These are phyloP conservation scores for Rhea pennata DNA, from an alignment of 2,113 vertebrate genomes.

Conservation along the genomic window DNA sequence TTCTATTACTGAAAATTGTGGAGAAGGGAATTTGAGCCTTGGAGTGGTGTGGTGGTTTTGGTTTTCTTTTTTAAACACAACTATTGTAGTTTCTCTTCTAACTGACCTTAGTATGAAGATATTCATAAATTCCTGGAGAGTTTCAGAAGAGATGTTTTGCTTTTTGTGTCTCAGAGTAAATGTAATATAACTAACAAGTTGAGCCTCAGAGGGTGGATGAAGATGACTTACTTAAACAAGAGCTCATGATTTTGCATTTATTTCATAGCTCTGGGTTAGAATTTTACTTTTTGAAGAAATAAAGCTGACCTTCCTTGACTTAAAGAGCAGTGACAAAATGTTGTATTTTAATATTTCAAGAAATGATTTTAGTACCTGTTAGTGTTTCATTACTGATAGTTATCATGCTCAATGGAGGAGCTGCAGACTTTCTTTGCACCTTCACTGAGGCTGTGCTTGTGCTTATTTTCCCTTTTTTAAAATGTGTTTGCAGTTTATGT, in stretches of 20 bases:
- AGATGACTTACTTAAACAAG: not conserved
- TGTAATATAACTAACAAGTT: not conserved
- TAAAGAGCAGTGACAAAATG: not conserved
- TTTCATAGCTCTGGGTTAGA: not conserved
- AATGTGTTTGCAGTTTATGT: not conserved
- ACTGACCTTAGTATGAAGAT: not conserved
- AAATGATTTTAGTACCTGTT: not conserved
- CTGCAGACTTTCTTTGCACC: not conserved
- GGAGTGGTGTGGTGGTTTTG: not conserved
- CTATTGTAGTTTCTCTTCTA: not conserved
- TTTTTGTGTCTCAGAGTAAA: not conserved
- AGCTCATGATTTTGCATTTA: not conserved
- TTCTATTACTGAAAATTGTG: slow-evolving; percentile 40
- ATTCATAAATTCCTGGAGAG: not conserved
- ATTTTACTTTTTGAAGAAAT: not conserved
- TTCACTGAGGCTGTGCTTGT: not conserved
- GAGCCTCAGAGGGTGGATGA: not conserved
- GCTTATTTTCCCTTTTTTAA: not conserved
- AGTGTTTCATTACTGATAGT: not conserved
- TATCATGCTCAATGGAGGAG: not conserved
- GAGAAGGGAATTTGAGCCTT: not conserved
- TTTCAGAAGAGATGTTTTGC: not conserved
- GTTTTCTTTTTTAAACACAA: not conserved
- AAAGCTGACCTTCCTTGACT: not conserved
- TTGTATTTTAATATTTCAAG: not conserved